Conservation (phyloP, 2,797 vertebrate species). For the Ceryle rudis region DNA sequence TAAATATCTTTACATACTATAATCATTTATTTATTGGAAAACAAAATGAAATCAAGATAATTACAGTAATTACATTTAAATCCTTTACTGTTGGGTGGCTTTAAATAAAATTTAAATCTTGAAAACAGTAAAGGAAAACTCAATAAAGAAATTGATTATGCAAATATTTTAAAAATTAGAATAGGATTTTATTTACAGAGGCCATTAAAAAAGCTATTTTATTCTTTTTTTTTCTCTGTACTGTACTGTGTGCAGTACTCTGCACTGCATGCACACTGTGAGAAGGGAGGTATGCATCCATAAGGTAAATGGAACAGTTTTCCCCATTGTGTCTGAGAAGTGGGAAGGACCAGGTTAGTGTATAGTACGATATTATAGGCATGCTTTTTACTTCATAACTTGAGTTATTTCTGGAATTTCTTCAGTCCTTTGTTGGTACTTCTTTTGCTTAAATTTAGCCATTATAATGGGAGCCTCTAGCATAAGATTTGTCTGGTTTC, state of each 20-base stretch:
- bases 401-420: not conserved
- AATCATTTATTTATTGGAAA: not conserved
- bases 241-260: not conserved
- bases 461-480: not conserved
- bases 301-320: not conserved
- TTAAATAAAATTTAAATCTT: not conserved
- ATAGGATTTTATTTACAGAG: not conserved
- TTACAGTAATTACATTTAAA: conserved; percentile 6
- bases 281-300: not conserved
- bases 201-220: not conserved
- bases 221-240: not conserved
- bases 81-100: not conserved
- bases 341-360: not conserved
- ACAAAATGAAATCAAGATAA: not conserved
- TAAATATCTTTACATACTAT: not conserved
- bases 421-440: not conserved
- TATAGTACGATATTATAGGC: not conserved
- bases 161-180: not conserved
- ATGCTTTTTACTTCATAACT: not conserved
- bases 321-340: not conserved
- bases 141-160: not conserved
- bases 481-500: not conserved
- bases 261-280: not conserved
- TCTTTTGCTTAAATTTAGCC: not conserved
- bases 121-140: not conserved